Percentiles rank a stretch among this genome's conserved stretches.
phyloP scores from a whole-genome alignment of 1,140 invertebrate genomes.

The Aricia agestis region DNA sequence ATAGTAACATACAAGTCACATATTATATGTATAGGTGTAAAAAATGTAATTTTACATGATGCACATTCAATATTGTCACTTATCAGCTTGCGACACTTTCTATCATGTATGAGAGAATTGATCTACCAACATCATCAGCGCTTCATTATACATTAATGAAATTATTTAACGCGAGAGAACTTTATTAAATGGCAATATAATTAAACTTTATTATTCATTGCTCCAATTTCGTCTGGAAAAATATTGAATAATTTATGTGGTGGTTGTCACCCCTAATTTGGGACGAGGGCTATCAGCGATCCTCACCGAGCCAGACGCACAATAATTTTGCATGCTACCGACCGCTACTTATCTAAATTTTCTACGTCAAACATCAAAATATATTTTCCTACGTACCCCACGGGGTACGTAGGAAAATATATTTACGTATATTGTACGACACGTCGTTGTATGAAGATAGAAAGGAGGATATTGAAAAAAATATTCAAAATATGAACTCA shows the following conservation, averaged over 20 bases:
- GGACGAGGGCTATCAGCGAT: constrained; percentile 38
- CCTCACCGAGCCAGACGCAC: constrained; percentile 48
- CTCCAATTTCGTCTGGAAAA: constrained; percentile 17
- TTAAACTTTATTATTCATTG: constrained; percentile 12
- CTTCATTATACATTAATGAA: background rate
- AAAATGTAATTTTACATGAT: too few species aligned
- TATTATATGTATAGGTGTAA: too few species aligned
- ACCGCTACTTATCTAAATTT: constrained; percentile 50
- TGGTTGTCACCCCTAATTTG: constrained; percentile 40
- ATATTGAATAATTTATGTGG: constrained; percentile 17
- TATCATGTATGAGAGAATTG: background rate
- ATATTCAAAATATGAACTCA: too few species aligned
- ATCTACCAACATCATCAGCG: background rate
- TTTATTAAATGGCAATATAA: constrained; percentile 2
- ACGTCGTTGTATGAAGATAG: background rate
- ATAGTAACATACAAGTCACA: too few species aligned
- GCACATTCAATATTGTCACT: too few species aligned
- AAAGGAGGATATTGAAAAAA: too few species aligned
- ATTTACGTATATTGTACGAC: too few species aligned
- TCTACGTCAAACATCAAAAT: constrained; percentile 34
- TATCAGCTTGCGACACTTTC: background rate
- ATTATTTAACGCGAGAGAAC: background rate
- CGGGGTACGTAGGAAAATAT: constrained; percentile 6
- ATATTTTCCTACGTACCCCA: constrained; percentile 4
- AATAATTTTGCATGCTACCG: constrained; percentile 67